Conservation (phyloP, 2,888 invertebrate species). For the Drosophila barbarae region DNA sequence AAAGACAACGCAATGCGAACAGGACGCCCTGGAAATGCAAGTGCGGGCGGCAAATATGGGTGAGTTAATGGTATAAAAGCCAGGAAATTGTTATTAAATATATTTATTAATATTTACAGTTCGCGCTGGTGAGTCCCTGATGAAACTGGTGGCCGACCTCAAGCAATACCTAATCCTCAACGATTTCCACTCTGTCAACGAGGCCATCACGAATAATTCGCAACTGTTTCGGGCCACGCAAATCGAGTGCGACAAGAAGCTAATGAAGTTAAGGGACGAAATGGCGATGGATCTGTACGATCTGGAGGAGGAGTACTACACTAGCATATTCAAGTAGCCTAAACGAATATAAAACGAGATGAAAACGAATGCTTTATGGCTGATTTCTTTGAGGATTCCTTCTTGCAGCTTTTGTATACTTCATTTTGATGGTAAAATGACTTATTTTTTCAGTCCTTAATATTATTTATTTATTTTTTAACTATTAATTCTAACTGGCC, state of each 20-base stretch:
- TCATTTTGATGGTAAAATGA: background rate
- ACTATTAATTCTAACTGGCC: too few species aligned
- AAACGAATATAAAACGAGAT: background rate
- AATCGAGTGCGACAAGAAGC: constrained; percentile 94
- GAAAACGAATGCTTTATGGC: background rate
- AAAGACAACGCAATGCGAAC: constrained; percentile 94
- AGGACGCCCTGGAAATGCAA: constrained; percentile 97
- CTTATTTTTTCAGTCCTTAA: background rate
- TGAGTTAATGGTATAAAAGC: constrained; percentile 60
- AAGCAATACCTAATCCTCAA: constrained; percentile 98
- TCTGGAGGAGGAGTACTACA: constrained; percentile 80
- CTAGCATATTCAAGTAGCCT: constrained; percentile 78
- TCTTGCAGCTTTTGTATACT: background rate
- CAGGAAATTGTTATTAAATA: background rate
- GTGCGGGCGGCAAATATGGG: constrained; percentile 96
- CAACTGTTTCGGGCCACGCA: constrained; percentile 93
- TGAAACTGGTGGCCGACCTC: constrained; percentile 98
- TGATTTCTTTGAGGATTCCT: background rate
- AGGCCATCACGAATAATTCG: constrained; percentile 96
- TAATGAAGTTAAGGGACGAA: constrained; percentile 95
- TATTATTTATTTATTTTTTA: too few species aligned
- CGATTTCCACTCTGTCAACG: constrained; percentile 98
- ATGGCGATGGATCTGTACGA: constrained; percentile 90
- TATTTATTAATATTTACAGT: constrained; percentile 81
- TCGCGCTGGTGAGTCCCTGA: constrained; percentile 96